phyloP scores from a whole-genome alignment of 2,113 vertebrate genomes.

The Turdus rufiventris region DNA sequence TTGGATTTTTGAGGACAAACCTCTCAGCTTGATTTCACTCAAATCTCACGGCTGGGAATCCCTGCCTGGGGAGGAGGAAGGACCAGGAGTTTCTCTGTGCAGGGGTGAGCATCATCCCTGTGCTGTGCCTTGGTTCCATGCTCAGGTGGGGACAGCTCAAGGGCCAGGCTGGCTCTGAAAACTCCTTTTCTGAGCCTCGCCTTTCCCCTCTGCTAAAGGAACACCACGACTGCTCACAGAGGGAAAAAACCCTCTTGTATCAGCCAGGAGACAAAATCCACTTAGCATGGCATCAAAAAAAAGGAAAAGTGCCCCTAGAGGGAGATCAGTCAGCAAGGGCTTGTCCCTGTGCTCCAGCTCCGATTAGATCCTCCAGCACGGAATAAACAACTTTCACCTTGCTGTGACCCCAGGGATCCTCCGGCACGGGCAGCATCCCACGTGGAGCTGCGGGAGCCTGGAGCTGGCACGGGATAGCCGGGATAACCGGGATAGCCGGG shows the following conservation, averaged over 20 bases:
- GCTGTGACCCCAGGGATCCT: slow-evolving; percentile 14
- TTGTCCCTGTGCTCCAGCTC: background rate
- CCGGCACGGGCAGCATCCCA: background rate
- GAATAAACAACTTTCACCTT: slow-evolving; percentile 55
- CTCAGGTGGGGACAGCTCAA: background rate
- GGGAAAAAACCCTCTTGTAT: background rate
- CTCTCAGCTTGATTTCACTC: background rate
- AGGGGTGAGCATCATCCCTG: background rate
- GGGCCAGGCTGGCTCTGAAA: background rate
- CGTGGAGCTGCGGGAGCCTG: rapidly evolving
- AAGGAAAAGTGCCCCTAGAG: slow-evolving; percentile 28
- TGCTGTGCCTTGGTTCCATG: background rate
- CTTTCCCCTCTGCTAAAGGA: background rate
- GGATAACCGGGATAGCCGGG: rapidly evolving
- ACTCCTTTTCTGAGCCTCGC: background rate
- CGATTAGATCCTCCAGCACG: background rate
- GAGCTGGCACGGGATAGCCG: background rate
- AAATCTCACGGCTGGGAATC: background rate
- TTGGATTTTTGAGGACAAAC: background rate
- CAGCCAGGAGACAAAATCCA: background rate
- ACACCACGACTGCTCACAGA: background rate
- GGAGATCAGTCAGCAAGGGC: background rate
- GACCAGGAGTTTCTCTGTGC: background rate
- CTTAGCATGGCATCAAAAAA: background rate
- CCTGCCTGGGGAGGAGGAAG: background rate